Evolutionary conservation across 2,113 vertebrate genomes (phyloP).

Genomic region (Zosterops pallidus): DNA sequence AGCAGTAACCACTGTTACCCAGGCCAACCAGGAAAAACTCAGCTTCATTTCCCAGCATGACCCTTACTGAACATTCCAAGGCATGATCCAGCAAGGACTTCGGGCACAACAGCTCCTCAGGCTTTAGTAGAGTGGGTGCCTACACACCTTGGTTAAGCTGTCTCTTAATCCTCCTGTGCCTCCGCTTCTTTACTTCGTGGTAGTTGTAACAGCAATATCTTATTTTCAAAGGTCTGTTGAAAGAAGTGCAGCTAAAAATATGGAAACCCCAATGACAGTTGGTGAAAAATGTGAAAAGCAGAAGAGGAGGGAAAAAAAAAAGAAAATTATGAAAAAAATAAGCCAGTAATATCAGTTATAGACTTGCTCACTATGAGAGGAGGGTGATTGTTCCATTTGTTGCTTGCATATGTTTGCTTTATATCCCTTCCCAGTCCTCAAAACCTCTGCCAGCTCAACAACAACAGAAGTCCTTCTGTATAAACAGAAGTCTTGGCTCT

Average conservation of each 20-base stretch:
- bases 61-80: background rate
- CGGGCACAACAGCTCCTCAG: background rate
- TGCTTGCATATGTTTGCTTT: background rate
- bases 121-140: background rate
- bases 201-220: background rate
- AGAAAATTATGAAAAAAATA: background rate
- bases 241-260: background rate
- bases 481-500: background rate
- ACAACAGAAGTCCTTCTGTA: background rate
- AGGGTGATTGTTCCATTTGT: background rate
- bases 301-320: background rate
- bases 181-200: rapidly evolving
- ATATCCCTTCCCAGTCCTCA: background rate
- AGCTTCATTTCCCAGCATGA: background rate
- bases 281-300: background rate
- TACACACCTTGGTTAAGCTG: background rate
- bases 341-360: background rate
- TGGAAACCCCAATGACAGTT: background rate
- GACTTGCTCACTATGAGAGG: background rate
- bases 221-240: background rate
- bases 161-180: background rate
- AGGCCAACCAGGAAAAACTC: background rate
- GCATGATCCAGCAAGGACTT: background rate
- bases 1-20: background rate
- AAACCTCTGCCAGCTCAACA: background rate